A percentile compares a stretch with the other conserved stretches of the same genome.
These are phyloP conservation scores for Bursaphelenchus okinawaensis DNA, from an alignment of 2,888 invertebrate genomes.

Conservation along the genomic window DNA sequence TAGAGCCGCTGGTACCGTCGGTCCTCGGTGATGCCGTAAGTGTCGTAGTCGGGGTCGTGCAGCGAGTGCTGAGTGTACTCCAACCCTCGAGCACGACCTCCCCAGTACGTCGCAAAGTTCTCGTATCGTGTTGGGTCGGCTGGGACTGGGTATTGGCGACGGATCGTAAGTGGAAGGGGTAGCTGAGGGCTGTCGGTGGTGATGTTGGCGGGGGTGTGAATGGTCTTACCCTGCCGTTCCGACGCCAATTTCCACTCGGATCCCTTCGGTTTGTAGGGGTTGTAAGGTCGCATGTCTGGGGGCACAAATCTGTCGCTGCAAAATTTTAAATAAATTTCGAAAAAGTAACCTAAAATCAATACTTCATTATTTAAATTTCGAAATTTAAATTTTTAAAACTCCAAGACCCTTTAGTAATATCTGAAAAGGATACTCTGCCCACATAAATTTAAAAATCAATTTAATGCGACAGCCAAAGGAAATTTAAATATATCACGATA, in stretches of 20 bases:
- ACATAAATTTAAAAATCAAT: too few species aligned
- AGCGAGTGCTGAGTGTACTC: slow-evolving; percentile 48
- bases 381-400: too few species aligned
- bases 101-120: slow-evolving; percentile 48
- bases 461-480: too few species aligned
- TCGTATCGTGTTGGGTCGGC: slow-evolving; percentile 38
- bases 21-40: slow-evolving; percentile 23
- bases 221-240: slow-evolving; percentile 28
- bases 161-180: slow-evolving; percentile 30
- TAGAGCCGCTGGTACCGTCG: slow-evolving; percentile 39
- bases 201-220: neutral
- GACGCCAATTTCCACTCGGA: slow-evolving; percentile 47
- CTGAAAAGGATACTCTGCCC: too few species aligned
- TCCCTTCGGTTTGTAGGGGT: slow-evolving; percentile 45
- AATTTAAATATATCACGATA: too few species aligned
- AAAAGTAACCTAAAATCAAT: slow-evolving; percentile 1
- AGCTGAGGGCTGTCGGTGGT: slow-evolving; percentile 27
- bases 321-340: neutral
- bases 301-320: slow-evolving; percentile 39
- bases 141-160: slow-evolving; percentile 28
- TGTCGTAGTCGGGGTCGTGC: slow-evolving; percentile 17
- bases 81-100: slow-evolving; percentile 44
- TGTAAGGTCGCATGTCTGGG: slow-evolving; percentile 40
- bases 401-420: too few species aligned
- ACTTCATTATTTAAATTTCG: neutral